A percentile compares a stretch with the other conserved stretches of the same genome.
phyloP scores from a whole-genome alignment of 2,113 vertebrate genomes.

The Oryzias celebensis region DNA sequence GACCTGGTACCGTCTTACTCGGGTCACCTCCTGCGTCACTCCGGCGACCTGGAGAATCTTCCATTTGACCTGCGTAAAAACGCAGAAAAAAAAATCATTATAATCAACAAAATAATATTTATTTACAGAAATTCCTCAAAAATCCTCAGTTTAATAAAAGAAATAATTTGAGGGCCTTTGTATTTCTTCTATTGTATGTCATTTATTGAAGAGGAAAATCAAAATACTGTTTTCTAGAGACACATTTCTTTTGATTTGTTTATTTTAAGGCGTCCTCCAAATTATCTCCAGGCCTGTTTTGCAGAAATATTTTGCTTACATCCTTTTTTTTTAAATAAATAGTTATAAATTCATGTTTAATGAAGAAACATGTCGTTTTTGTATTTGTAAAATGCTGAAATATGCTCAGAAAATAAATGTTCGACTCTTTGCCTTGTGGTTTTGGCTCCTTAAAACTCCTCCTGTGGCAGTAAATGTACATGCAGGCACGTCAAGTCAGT shows the following conservation, averaged over 20 bases:
- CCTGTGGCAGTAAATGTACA: constrained; percentile 6
- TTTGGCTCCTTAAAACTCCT: constrained; percentile 16
- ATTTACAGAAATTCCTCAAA: neutral
- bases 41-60: constrained; percentile 81
- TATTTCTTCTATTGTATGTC: no score
- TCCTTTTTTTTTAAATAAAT: no score
- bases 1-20: constrained; percentile 73
- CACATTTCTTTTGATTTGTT: no score
- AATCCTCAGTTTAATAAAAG: no score
- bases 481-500: constrained; percentile 19
- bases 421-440: constrained; percentile 10
- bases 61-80: constrained; percentile 63
- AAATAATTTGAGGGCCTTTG: no score
- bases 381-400: neutral
- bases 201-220: no score
- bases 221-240: no score
- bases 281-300: no score
- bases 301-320: no score
- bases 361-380: neutral
- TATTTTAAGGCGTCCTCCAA: no score
- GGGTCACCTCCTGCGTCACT: constrained; percentile 70
- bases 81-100: constrained; percentile 17
- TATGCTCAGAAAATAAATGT: neutral
- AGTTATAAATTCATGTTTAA: no score
- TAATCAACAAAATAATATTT: neutral